phyloP scores from a whole-genome alignment of 2,113 vertebrate species.

The Paradoxurus hermaphroditus region DNA sequence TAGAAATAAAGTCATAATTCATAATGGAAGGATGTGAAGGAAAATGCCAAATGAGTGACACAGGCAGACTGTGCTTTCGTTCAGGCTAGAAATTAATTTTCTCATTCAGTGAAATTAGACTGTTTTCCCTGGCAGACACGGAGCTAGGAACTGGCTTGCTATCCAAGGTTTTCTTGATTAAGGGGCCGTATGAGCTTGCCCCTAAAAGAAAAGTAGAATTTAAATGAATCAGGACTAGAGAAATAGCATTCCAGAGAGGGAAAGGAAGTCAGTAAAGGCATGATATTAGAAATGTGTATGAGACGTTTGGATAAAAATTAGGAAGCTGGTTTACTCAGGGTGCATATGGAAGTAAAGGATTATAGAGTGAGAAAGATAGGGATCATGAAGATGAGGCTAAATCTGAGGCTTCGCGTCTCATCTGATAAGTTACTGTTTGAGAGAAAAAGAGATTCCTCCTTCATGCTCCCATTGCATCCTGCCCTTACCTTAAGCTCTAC shows the following conservation, averaged over 20 bases:
- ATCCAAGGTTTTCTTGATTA: background rate
- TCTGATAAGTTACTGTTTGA: background rate
- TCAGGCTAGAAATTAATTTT: background rate
- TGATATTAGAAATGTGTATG: background rate
- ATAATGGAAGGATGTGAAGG: background rate
- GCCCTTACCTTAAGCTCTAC: background rate
- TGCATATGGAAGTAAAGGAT: background rate
- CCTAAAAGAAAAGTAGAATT: background rate
- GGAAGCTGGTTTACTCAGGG: background rate
- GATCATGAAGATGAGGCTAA: background rate
- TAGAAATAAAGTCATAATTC: background rate
- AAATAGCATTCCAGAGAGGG: background rate
- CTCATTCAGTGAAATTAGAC: background rate
- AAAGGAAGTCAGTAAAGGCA: background rate
- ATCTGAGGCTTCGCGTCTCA: background rate
- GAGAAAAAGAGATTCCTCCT: background rate
- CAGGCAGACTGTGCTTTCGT: background rate
- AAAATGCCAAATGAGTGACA: background rate
- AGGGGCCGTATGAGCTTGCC: background rate
- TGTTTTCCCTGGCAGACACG: background rate
- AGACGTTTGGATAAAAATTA: background rate
- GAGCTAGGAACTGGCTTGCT: background rate
- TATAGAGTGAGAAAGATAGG: background rate
- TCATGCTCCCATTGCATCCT: background rate
- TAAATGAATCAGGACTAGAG: background rate